Evolutionary conservation across 1,140 invertebrate species (phyloP), one percentile per base, ranked within the genome.

Genomic region (Zaprionus africanus): DNA sequence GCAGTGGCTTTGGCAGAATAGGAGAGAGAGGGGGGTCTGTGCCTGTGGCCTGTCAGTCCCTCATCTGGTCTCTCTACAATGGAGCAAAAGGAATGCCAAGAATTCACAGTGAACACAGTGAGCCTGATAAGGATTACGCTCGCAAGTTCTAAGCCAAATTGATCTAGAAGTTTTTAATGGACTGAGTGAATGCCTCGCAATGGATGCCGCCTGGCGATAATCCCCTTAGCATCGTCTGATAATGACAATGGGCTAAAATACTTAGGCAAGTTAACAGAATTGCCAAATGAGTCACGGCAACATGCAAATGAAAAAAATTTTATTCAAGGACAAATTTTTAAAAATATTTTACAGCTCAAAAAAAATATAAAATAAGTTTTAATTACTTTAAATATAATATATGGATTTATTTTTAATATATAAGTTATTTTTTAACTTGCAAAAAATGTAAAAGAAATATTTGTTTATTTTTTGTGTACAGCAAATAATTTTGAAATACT

Each of bases 31-130:
- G 68, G 69, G 72, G 62, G 61, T 56, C 38, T 34, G 13, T 22
- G 49, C 22, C 15, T 22, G 36, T 34, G 53, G 22, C 36, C 69
- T 90, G 84, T 78, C 84, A 80, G 72, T 82, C 66, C 62, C 63
- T 59, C 60, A 75, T 86, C 77, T 81, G 67, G 26, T 51, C 43
- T 51, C 43, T 31, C 41, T 38, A 49, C 58, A 70, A 69, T 68
- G 64, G 46, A 43, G n/a, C 46, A 63, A 64, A 53, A 54, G 24
- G 56, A 65, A 59, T n/a, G 46, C 62, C 41, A 57, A 68, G 49
- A 31, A 57, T 71, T 63, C 73, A 34, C 49, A 41, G 61, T 65
- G 61, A 41, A 41, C 38, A 41, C 13, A 15, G 6, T 5, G 38
- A n/a, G 19, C 46, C 62, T 57, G 68, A 70, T 62, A 69, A 70